These are phyloP conservation scores for Sterna hirundo DNA, from an alignment of 2,113 vertebrate genomes.

Conservation along the genomic window DNA sequence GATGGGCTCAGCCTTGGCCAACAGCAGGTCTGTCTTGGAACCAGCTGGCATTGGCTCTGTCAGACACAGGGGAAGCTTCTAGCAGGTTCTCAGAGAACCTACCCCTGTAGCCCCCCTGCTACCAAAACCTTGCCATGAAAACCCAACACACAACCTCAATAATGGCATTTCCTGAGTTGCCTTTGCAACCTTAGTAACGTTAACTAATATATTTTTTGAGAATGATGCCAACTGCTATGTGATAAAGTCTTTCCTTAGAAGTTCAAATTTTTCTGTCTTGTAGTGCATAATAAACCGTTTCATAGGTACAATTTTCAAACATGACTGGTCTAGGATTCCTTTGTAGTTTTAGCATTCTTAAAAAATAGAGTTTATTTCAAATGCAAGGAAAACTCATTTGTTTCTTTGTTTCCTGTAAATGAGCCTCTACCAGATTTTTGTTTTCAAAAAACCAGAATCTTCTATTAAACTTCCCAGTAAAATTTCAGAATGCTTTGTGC, in stretches of 20 bases:
- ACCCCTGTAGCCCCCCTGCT: not conserved
- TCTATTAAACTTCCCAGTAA: not conserved
- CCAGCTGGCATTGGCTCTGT: not conserved
- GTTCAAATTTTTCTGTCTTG: not conserved
- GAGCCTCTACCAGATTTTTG: not conserved
- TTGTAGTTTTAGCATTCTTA: not conserved
- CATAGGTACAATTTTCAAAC: not conserved
- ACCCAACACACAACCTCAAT: not conserved
- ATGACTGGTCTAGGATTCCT: not conserved
- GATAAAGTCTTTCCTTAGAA: not conserved
- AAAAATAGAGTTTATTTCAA: not conserved
- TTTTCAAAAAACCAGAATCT: not conserved
- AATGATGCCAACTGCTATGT: not conserved
- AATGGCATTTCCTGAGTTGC: not conserved
- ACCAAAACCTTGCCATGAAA: not conserved
- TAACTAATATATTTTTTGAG: not conserved
- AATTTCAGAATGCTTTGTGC: not conserved
- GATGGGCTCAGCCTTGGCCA: not conserved
- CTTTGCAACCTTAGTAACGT: not conserved
- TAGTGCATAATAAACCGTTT: not conserved
- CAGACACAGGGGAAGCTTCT: not conserved
- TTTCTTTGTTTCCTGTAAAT: not conserved
- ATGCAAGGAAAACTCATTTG: fast-evolving
- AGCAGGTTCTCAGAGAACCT: not conserved
- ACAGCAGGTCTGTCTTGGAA: not conserved